Percentiles rank a stretch among this genome's conserved stretches.
phyloP scores from a whole-genome alignment of 2,113 vertebrate genomes.

The Aegypius monachus region DNA sequence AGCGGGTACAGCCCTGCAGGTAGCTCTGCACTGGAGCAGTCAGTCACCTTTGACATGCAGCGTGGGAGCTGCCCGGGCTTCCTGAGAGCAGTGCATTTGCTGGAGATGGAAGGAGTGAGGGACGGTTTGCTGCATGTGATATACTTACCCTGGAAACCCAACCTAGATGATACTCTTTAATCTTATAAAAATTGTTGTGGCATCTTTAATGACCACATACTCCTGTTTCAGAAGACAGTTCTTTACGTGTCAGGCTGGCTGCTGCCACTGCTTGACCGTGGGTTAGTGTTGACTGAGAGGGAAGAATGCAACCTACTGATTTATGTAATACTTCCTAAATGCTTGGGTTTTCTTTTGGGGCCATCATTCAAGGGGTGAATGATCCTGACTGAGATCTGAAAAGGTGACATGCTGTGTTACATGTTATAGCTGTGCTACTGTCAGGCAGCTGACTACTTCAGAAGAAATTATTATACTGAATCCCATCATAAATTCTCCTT shows the following conservation, averaged over 20 bases:
- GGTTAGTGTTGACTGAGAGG: not conserved
- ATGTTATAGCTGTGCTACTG: not conserved
- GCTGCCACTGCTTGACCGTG: not conserved
- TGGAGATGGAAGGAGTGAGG: not conserved
- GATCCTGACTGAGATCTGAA: not conserved
- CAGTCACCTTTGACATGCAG: rapidly evolving
- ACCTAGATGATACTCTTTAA: not conserved
- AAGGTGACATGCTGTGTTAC: not conserved
- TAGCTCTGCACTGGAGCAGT: rapidly evolving
- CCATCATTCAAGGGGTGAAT: not conserved
- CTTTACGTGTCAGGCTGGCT: not conserved
- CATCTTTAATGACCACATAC: not conserved
- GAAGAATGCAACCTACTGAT: not conserved
- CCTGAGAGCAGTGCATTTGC: rapidly evolving
- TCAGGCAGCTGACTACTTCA: not conserved
- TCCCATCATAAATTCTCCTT: not conserved
- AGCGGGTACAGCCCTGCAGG: not conserved
- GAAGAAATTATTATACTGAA: not conserved
- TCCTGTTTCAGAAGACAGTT: not conserved
- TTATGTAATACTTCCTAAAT: not conserved
- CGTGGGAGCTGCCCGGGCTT: not conserved
- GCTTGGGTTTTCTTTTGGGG: not conserved
- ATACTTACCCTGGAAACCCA: not conserved
- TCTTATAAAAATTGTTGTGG: not conserved
- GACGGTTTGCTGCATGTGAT: not conserved